These are phyloP conservation scores for Drosophila suboccidentalis DNA, from an alignment of 2,888 invertebrate species.

Conservation along the genomic window DNA sequence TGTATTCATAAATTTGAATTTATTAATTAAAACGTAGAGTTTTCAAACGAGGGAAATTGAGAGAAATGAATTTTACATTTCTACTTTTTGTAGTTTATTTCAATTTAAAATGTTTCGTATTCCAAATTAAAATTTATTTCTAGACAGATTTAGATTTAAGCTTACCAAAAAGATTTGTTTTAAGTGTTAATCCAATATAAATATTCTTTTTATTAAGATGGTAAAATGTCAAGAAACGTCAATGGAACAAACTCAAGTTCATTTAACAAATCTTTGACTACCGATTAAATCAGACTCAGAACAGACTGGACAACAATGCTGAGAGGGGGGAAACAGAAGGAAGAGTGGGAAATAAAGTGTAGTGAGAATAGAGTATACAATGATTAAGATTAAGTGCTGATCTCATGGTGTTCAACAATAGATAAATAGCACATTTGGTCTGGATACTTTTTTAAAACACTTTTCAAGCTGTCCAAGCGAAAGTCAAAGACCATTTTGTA, in stretches of 20 bases:
- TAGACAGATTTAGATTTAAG: too few species aligned
- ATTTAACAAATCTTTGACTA: not conserved
- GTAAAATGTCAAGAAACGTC: not conserved
- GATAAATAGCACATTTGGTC: conserved; percentile 43
- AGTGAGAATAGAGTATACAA: conserved; percentile 8
- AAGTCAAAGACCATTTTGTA: conserved; percentile 73
- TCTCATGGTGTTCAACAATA: conserved; percentile 49
- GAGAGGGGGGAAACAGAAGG: too few species aligned
- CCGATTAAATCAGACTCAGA: conserved; percentile 1
- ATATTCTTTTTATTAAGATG: too few species aligned
- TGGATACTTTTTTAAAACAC: conserved; percentile 16
- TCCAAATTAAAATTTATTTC: not conserved
- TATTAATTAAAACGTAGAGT: too few species aligned
- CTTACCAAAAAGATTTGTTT: too few species aligned
- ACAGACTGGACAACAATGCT: not conserved
- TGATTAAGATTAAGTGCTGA: conserved; percentile 58
- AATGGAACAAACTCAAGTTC: not conserved
- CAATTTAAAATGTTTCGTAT: not conserved
- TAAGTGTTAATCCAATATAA: too few species aligned
- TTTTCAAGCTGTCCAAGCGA: conserved; percentile 43
- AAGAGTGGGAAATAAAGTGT: not conserved
- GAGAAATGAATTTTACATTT: too few species aligned
- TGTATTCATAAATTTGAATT: too few species aligned
- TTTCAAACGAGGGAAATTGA: too few species aligned
- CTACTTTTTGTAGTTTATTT: not conserved